Evolutionary conservation across 2,888 invertebrate species (phyloP).

Genomic region (Euspilapteryx auroguttella): DNA sequence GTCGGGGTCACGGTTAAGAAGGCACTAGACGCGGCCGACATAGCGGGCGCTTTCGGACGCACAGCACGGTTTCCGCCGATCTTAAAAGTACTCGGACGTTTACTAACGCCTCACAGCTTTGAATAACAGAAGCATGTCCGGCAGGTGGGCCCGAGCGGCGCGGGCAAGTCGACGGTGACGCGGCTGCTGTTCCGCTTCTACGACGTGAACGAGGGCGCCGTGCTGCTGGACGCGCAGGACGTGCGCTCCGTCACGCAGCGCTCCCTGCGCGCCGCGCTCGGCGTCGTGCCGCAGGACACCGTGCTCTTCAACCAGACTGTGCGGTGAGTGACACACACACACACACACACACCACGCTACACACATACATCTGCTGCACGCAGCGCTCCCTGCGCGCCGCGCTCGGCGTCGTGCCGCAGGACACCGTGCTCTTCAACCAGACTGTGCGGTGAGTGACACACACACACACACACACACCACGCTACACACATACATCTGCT

Average conservation of each 20-base stretch:
- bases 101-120: too few species aligned
- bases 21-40: too few species aligned
- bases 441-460: too few species aligned
- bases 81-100: too few species aligned
- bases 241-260: constrained; percentile 82
- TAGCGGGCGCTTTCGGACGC: too few species aligned
- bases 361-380: too few species aligned
- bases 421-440: not conserved
- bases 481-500: not conserved
- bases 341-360: too few species aligned
- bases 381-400: too few species aligned
- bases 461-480: not conserved
- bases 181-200: constrained; percentile 94
- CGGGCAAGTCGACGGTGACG: constrained; percentile 96
- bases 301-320: constrained; percentile 93
- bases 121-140: too few species aligned
- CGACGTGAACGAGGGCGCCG: constrained; percentile 86
- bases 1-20: too few species aligned
- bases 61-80: too few species aligned
- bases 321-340: constrained; percentile 48
- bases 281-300: constrained; percentile 97
- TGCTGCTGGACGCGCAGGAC: constrained; percentile 88
- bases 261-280: constrained; percentile 82
- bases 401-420: too few species aligned
- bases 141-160: constrained; percentile 85